phyloP scores from a whole-genome alignment of 2,888 invertebrate species.

The Scaptomyza parva region DNA sequence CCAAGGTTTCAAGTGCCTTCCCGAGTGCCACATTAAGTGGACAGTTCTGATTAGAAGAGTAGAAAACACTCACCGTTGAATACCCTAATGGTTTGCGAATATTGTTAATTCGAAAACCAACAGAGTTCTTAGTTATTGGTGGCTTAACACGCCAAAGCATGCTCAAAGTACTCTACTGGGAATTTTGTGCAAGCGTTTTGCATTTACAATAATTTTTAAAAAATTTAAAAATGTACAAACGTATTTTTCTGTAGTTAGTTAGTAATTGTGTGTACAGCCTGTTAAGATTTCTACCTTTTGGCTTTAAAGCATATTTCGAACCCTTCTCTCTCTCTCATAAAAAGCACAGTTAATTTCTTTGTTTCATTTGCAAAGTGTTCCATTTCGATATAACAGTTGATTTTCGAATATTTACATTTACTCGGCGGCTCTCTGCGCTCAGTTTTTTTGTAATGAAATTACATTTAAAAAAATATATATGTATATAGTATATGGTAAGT shows the following conservation, averaged over 20 bases:
- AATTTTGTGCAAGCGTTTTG: slow-evolving; percentile 2
- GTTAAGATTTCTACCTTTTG: background rate
- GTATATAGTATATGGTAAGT: no score
- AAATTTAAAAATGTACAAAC: background rate
- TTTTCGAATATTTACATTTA: background rate
- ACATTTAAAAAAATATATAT: no score
- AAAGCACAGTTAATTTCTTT: no score
- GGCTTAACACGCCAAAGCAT: background rate
- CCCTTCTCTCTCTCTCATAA: background rate
- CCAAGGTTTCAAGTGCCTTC: background rate
- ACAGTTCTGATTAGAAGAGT: slow-evolving; percentile 21
- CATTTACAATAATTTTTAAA: background rate
- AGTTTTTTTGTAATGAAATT: no score
- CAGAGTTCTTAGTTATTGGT: background rate
- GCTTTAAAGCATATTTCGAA: no score
- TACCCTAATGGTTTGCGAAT: background rate
- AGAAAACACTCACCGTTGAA: background rate
- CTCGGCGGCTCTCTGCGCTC: no score
- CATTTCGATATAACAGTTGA: background rate
- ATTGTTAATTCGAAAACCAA: background rate
- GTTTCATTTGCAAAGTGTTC: no score
- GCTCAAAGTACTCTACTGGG: background rate
- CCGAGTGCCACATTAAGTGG: slow-evolving; percentile 12
- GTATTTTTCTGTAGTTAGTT: background rate
- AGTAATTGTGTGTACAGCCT: background rate